Conservation (phyloP, 1,140 invertebrate genomes). For the Drosophila neocordata region DNA sequence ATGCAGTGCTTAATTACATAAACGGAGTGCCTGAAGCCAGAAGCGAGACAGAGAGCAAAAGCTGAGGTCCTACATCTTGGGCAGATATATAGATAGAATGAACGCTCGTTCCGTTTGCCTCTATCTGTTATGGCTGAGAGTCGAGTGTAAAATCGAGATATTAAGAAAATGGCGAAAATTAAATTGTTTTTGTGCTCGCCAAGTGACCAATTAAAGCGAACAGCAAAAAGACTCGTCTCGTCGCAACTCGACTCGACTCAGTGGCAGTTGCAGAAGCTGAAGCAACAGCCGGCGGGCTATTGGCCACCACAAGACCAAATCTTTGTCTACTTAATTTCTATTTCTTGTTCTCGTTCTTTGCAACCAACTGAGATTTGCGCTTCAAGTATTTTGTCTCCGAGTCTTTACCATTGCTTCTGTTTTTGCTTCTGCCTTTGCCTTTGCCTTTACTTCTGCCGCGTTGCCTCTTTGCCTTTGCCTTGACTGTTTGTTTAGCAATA, state of each 20-base stretch:
- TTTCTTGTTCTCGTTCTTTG: conserved; percentile 23
- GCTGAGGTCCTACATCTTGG: conserved; percentile 13
- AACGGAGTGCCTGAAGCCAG: conserved; percentile 35
- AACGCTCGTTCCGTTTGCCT: not conserved
- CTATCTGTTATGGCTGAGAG: conserved; percentile 1
- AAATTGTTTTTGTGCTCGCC: conserved; percentile 75
- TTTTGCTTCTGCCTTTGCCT: too few relatives aligned
- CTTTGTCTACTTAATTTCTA: conserved; percentile 26
- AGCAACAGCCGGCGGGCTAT: conserved; percentile 32
- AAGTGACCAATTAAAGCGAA: conserved; percentile 77
- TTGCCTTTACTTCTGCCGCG: too few relatives aligned
- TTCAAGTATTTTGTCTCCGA: conserved; percentile 39
- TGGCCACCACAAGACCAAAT: conserved; percentile 22
- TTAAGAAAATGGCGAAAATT: conserved; percentile 78
- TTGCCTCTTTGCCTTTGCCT: not conserved
- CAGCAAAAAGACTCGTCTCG: conserved; percentile 53
- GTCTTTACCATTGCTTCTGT: not conserved
- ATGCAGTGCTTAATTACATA: conserved; percentile 75
- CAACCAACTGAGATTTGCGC: conserved; percentile 57
- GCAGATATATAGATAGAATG: not conserved
- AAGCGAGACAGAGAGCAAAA: conserved; percentile 21
- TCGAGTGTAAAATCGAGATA: conserved; percentile 71
- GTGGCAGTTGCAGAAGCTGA: conserved; percentile 27
- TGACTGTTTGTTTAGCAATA: conserved; percentile 71
- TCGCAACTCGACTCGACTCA: not conserved